Evolutionary conservation across 2,888 invertebrate genomes (phyloP), one percentile per base, ranked within the genome.

Genomic region (Ceratothoa steindachneri): DNA sequence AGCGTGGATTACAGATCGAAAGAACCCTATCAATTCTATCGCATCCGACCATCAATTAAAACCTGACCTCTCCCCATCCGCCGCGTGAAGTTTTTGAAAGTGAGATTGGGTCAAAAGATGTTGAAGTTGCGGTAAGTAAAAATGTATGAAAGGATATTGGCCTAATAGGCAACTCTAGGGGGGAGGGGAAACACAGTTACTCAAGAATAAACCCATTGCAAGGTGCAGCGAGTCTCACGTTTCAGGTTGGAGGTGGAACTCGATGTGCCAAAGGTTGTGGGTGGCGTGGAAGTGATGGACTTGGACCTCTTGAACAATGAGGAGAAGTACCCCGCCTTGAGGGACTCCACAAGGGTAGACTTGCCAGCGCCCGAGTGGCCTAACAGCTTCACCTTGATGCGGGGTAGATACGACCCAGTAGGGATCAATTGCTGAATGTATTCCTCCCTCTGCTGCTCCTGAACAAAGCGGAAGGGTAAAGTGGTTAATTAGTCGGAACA

Each of bases 281-380:
- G 5, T 7, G 55, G 19, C 19, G 55, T 7, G 7, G 82, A 31
- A 86, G 87, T 88, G 80, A 83, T 82, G 77, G 78, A 76, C 70
- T 87, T 87, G n/a, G 87, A 87, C 80, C 88, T 83, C 81, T 87
- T 84, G 81, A 90, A 90, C 81, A 90, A 87, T 55, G 89, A 88
- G 81, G 88, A 88, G 82, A 91, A 88, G 76, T 89, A 87, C 1
- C 90, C 89, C 80, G 89, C 88, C 81, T 89, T 89, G 41, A 91
- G 84, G 0, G 89, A 88, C 81, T 89, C 89, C 4, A 89, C 85
- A 65, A 91, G 84, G 0, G 89, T 87, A 4, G 89, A 87, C 84
- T 91, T 91, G n/a, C 91, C 91, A 1, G 89, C 89, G 0, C 89
- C 90, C 70, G 89, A 89, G 81, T 90, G 88, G 0, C 92, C 91